Percentiles rank a stretch among this genome's conserved stretches.
Conservation (phyloP, 92 coral and sea anemone species). For the Anthopleura xanthogrammica region DNA sequence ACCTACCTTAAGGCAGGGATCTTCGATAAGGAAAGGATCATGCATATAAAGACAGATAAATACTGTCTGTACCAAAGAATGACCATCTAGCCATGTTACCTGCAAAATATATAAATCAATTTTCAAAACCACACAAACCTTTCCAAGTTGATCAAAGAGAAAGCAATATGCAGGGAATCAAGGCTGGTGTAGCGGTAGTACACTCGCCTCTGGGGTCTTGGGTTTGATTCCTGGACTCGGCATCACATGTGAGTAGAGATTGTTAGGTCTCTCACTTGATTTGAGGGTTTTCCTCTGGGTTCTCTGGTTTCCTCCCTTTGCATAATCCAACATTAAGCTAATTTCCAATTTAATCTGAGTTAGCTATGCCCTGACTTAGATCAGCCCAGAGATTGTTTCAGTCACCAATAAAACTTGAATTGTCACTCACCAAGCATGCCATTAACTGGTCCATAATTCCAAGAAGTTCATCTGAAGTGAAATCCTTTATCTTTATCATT, state of each 20-base stretch:
- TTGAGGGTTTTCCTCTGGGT: no score
- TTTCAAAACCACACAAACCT: no score
- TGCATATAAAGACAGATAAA: constrained; percentile 96
- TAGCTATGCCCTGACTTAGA: no score
- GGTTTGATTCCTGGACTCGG: no score
- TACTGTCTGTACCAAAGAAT: constrained; percentile 93
- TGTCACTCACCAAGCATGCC: constrained; percentile 78
- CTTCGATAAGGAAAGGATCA: constrained; percentile 84
- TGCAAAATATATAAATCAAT: constrained; percentile 2
- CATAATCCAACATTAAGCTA: no score
- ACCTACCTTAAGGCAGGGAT: constrained; percentile 87
- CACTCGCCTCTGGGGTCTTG: neutral
- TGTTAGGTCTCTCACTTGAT: neutral
- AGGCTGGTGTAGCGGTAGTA: neutral
- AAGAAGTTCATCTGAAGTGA: constrained; percentile 78
- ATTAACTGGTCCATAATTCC: constrained; percentile 94
- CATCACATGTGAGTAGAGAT: neutral
- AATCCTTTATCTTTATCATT: constrained; percentile 72
- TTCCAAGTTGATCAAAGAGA: no score
- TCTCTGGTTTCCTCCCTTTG: no score
- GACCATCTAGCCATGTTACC: constrained; percentile 99
- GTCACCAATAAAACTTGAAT: neutral
- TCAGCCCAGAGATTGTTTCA: no score
- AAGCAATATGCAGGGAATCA: no score
- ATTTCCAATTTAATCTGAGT: neutral